Percentiles rank a stretch among this genome's conserved stretches.
These are phyloP conservation scores for Climacteris rufus DNA, from an alignment of 2,113 vertebrate species.

Conservation along the genomic window DNA sequence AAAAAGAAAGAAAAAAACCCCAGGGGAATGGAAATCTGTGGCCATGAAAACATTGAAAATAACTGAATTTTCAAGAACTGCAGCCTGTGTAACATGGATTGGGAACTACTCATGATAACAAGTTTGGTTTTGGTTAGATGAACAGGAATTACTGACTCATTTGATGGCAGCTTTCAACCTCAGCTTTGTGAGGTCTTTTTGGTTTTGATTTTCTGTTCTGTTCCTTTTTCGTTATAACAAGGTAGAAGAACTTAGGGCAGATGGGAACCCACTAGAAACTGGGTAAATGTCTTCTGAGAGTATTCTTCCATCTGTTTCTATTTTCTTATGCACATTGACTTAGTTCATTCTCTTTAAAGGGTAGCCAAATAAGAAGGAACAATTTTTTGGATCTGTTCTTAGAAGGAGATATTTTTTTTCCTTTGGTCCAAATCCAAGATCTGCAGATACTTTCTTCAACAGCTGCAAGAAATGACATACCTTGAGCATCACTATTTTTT, in stretches of 20 bases:
- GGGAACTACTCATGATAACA: not conserved
- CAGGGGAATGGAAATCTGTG: not conserved
- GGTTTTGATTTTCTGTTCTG: not conserved
- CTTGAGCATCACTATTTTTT: not conserved
- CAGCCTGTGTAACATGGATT: not conserved
- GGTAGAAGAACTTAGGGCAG: not conserved
- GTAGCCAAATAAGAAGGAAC: not conserved
- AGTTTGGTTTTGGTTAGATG: not conserved
- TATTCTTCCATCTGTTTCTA: conserved; percentile 18
- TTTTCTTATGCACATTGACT: not conserved
- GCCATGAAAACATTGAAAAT: not conserved
- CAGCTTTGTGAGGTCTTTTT: not conserved
- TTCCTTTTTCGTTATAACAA: not conserved
- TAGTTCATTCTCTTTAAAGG: not conserved
- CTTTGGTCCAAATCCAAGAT: not conserved
- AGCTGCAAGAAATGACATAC: not conserved
- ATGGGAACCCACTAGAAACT: not conserved
- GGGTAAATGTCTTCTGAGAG: not conserved
- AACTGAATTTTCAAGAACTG: not conserved
- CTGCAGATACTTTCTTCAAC: not conserved
- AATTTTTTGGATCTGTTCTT: not conserved
- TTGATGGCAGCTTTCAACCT: not conserved
- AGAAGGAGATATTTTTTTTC: not conserved
- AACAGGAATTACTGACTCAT: not conserved
- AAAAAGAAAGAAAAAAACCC: not conserved